Conservation (phyloP, 2,113 vertebrate genomes). For the Ploceus nigricollis region DNA sequence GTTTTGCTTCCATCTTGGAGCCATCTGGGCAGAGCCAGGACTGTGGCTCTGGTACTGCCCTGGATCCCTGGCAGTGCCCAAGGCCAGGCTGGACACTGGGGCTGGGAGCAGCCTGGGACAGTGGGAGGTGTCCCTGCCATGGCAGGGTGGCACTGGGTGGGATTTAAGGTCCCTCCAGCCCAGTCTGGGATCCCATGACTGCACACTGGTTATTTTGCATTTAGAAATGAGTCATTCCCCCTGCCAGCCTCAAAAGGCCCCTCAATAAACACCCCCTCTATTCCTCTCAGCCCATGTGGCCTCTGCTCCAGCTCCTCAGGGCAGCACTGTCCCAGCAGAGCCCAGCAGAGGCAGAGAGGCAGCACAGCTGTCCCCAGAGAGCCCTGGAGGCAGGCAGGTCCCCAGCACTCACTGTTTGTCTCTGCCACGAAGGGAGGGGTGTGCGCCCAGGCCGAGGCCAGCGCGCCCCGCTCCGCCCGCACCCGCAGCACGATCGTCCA, state of each 20-base stretch:
- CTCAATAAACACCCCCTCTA: not conserved
- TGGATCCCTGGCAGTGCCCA: not conserved
- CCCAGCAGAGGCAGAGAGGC: too few relatives aligned
- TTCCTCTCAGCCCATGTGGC: not conserved
- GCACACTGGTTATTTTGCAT: not conserved
- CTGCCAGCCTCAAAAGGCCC: not conserved
- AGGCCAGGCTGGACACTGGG: too few relatives aligned
- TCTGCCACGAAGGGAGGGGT: not conserved
- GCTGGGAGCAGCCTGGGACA: not conserved
- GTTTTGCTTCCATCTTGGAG: not conserved
- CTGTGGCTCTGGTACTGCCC: not conserved
- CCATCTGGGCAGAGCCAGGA: not conserved
- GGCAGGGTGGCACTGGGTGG: not conserved
- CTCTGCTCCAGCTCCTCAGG: not conserved
- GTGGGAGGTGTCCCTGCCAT: not conserved
- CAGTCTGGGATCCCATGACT: not conserved
- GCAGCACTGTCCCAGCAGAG: too few relatives aligned
- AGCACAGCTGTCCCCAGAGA: too few relatives aligned
- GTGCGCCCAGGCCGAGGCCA: constrained; percentile 59
- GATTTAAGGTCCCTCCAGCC: not conserved
- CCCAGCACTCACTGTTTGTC: constrained; percentile 41
- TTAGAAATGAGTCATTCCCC: not conserved
- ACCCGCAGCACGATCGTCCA: constrained; percentile 26
- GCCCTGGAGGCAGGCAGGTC: too few relatives aligned
- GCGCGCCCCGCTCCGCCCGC: constrained; percentile 24